Evolutionary conservation across 2,888 invertebrate genomes (phyloP).

Genomic region (Lysandra bellargus): DNA sequence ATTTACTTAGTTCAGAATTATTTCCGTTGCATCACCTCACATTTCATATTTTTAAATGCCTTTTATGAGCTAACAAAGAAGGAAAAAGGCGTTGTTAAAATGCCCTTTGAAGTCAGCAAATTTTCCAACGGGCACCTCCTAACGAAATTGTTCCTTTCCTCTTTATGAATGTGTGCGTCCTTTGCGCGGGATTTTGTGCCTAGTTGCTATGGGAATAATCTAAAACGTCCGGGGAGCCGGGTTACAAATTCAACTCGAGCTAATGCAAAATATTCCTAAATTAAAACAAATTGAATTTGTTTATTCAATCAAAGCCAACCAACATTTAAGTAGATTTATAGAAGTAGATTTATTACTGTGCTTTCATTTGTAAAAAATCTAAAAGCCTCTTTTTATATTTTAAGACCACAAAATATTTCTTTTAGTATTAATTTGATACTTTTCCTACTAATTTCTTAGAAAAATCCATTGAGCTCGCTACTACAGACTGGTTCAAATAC

Average conservation of each 20-base stretch:
- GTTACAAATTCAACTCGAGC: not conserved
- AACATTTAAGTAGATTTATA: not conserved
- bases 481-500: not conserved
- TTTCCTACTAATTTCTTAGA: not conserved
- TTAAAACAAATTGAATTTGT: slow-evolving; percentile 23
- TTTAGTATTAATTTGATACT: not conserved
- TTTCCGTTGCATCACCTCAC: slow-evolving; percentile 38
- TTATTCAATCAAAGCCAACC: not conserved
- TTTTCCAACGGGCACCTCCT: slow-evolving; percentile 72
- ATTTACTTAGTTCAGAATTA: slow-evolving; percentile 38
- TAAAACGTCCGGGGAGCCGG: slow-evolving; percentile 32
- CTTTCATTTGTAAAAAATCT: not conserved
- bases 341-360: too few relatives aligned
- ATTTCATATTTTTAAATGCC: slow-evolving; percentile 56
- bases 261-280: slow-evolving; percentile 12
- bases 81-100: slow-evolving; percentile 68
- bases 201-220: slow-evolving; percentile 34
- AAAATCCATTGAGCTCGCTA: not conserved
- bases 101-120: slow-evolving; percentile 74
- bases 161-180: slow-evolving; percentile 69
- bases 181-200: slow-evolving; percentile 46
- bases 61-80: slow-evolving; percentile 66
- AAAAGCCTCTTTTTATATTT: not conserved
- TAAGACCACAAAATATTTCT: not conserved
- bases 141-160: slow-evolving; percentile 77